Percentiles rank a stretch among this genome's conserved stretches.
These are phyloP conservation scores for Icerya purchasi DNA, from an alignment of 2,888 invertebrate species.

Conservation along the genomic window DNA sequence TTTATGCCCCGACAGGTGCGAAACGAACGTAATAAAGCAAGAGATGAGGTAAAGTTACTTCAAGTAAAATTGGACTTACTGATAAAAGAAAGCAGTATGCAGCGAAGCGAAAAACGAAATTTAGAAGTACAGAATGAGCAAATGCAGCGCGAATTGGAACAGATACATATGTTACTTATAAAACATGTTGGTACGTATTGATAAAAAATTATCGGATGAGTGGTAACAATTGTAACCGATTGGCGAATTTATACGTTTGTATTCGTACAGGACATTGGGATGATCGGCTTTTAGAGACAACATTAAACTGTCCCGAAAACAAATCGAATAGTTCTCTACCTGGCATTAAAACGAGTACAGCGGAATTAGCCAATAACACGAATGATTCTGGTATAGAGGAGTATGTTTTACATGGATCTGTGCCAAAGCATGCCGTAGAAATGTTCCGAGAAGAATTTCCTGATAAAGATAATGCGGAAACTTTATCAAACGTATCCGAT, in stretches of 20 bases:
- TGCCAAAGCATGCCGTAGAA: constrained; percentile 35
- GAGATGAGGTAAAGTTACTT: constrained; percentile 70
- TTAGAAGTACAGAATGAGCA: constrained; percentile 53
- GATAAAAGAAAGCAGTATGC: constrained; percentile 47
- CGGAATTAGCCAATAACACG: not conserved
- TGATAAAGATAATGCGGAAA: no score
- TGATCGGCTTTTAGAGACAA: no score
- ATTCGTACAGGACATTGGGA: no score
- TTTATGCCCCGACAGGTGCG: constrained; percentile 48
- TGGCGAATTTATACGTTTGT: no score
- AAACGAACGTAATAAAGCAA: constrained; percentile 75
- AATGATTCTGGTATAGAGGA: constrained; percentile 29
- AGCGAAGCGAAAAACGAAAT: constrained; percentile 56
- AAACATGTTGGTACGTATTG: constrained; percentile 36
- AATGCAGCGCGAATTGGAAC: constrained; percentile 58
- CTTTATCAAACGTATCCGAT: constrained; percentile 7
- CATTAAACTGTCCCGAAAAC: no score
- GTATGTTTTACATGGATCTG: constrained; percentile 36
- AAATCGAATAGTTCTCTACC: no score
- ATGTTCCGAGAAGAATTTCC: constrained; percentile 21
- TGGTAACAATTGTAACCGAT: no score
- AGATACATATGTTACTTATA: constrained; percentile 41
- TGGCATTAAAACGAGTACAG: no score
- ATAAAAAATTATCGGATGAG: no score
- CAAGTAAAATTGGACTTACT: constrained; percentile 57